These are phyloP conservation scores for Thereuonema tuberculata DNA, from an alignment of 1,140 invertebrate species.

Conservation along the genomic window DNA sequence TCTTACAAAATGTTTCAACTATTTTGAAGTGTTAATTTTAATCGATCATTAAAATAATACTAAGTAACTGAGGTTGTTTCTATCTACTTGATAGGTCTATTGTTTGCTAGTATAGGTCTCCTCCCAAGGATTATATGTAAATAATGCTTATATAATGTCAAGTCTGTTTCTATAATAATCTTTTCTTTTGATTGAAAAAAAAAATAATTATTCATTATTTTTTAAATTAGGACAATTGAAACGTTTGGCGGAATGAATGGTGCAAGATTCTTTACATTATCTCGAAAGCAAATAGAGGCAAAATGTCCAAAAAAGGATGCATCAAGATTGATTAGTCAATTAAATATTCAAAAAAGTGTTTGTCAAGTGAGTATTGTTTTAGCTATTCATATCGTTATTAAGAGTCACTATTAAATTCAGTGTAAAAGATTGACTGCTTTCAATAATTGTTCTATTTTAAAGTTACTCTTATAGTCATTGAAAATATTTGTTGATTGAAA, in stretches of 20 bases:
- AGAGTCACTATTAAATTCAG: too few relatives aligned
- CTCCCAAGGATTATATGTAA: neutral
- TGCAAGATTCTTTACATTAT: constrained; percentile 50
- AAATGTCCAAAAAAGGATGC: constrained; percentile 54
- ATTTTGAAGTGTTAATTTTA: too few relatives aligned
- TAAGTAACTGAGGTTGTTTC: neutral
- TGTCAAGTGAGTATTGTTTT: constrained; percentile 61
- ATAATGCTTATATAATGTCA: neutral
- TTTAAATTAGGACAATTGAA: constrained; percentile 16
- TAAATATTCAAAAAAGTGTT: constrained; percentile 57
- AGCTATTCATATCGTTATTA: too few relatives aligned
- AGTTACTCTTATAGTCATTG: too few relatives aligned
- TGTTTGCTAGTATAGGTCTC: neutral
- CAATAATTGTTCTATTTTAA: too few relatives aligned
- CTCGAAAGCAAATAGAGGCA: constrained; percentile 46
- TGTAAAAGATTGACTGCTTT: too few relatives aligned
- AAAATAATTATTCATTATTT: neutral
- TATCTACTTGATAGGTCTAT: neutral
- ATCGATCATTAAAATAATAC: too few relatives aligned
- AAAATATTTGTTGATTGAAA: too few relatives aligned
- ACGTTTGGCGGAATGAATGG: constrained; percentile 50
- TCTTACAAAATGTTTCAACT: too few relatives aligned
- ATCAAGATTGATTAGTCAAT: constrained; percentile 51
- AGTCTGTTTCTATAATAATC: neutral
- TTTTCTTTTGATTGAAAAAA: neutral